These are phyloP conservation scores for Sinocyclocheilus grahami DNA, from an alignment of 2,113 vertebrate species.

Conservation along the genomic window DNA sequence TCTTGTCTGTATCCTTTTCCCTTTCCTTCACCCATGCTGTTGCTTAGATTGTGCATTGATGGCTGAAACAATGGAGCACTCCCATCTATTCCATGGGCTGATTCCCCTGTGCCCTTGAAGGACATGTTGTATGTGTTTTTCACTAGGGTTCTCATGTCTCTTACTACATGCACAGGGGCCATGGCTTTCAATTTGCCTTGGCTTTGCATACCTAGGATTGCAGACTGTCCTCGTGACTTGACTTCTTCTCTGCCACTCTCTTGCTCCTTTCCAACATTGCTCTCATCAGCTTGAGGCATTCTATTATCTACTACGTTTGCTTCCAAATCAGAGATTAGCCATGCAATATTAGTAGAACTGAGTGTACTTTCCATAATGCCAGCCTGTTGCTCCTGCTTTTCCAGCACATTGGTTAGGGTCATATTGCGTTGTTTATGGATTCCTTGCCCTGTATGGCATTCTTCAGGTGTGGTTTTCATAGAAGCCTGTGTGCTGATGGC, in stretches of 20 bases:
- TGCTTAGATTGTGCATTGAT: slow-evolving; percentile 46
- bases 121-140: slow-evolving; percentile 79
- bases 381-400: slow-evolving; percentile 58
- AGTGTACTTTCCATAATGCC: slow-evolving; percentile 49
- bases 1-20: slow-evolving; percentile 32
- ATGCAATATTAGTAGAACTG: slow-evolving; percentile 14
- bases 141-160: slow-evolving; percentile 83
- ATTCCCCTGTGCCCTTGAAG: slow-evolving; percentile 61
- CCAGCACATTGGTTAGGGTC: slow-evolving; percentile 54
- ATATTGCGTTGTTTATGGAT: slow-evolving; percentile 55
- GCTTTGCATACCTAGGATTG: slow-evolving; percentile 35
- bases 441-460: slow-evolving; percentile 42
- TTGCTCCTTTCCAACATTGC: slow-evolving; percentile 24
- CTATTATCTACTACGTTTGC: slow-evolving; percentile 15
- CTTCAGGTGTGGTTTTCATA: slow-evolving; percentile 51
- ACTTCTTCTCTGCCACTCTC: slow-evolving; percentile 33
- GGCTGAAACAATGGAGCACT: slow-evolving; percentile 48
- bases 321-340: slow-evolving; percentile 40
- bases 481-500: slow-evolving; percentile 37
- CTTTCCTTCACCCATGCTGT: slow-evolving; percentile 47
- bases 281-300: neutral
- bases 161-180: slow-evolving; percentile 74
- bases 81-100: slow-evolving; percentile 30
- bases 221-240: slow-evolving; percentile 38
- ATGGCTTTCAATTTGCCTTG: slow-evolving; percentile 53